Evolutionary conservation across 2,888 invertebrate genomes (phyloP), one percentile per base, ranked within the genome.

Genomic region (Mythimna impura): DNA sequence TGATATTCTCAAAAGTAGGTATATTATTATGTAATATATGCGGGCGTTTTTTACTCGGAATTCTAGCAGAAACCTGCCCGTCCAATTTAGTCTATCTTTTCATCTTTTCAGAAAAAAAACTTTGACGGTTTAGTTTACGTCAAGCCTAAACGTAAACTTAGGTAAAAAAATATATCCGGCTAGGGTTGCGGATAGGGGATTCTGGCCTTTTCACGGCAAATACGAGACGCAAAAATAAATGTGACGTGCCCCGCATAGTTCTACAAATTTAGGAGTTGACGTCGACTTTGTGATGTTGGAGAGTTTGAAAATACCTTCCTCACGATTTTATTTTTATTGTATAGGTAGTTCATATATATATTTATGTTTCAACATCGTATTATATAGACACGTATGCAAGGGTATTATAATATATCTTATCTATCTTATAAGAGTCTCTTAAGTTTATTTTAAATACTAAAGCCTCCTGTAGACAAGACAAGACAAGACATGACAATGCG

Each of bases 201-300:
- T 12, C 7, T 52, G 43, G 17, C 60, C 40, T 67, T 67, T 73
- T 12, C 43, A 47, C 17, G n/a, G 58, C 40, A 52, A 66, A 67
- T 60, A 60, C 22, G 34, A 60, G n/a, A 43, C 67, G 30, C 12
- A 12, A 14, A 58, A 68, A 67, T 60, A 8, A 68, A 77, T 34
- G n/a, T 43, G 68, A 54, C 52, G 10, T 52, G 68, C 12, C 22
- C 17, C 10, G 52, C 68, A 77, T 77, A 60, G n/a, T 73, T 76
- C 12, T 43, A 58, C n/a, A 50, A 20, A 76, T 52, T 67, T 52
- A 30, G 22, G 12, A 40, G 36, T 17, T 22, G 55, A 58, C 34
- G 10, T 66, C 36, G 10, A 52, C 12, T 68, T 68, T 54, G 36
- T 25, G 14, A 72, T 30, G 22, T 25, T 47, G 22, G n/a, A 25